Base-by-base conservation (phyloP, 1,140 invertebrate genomes). In the Grapholita molesta region DNA sequence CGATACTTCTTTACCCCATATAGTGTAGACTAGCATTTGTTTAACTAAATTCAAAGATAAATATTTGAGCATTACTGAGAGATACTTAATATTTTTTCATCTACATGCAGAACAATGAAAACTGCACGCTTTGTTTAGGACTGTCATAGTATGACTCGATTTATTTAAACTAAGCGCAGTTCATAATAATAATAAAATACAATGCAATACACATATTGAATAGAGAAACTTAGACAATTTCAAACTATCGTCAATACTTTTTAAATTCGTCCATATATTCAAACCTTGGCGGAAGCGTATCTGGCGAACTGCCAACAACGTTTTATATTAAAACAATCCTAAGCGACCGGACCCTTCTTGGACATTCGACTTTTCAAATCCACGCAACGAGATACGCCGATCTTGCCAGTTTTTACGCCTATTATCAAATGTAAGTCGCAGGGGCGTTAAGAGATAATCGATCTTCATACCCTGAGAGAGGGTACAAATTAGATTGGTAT, bases 241-340 rank as follows among this genome's bases (percentile, higher is more conserved):
- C 53, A 57, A 57, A 57, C 53, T 57, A 57, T 25, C 24, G n/a
- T 57, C 53, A 57, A 61, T 61, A 32, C 25, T 61, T 61, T 61
- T 52, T 30, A 61, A 30, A 61, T 18, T 30, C 55, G 25, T 61
- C 55, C 55, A 61, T 61, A 61, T 30, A 12, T 61, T 61, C 55
- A 25, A 61, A 61, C 42, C 28, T 61, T 12, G 6, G 55, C 55
- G 55, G 55, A 61, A 61, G 24, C 55, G 24, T 8, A 8, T 15
- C 25, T 57, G 55, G 55, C 55, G 3, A 25, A 28, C 12, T 15
- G 55, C 55, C 55, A 61, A 11, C 25, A 5, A 9, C 42, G 42
- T 48, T 18, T 18, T 18, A 7, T 48, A 9, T 21, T 15, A 48
- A 48, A 48, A 21, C 28, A n/a, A 18, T 48, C n/a, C 1, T 9